Percentiles rank a stretch among this genome's conserved stretches.
Conservation (phyloP, 2,797 vertebrate genomes). For the Dipus sagitta region DNA sequence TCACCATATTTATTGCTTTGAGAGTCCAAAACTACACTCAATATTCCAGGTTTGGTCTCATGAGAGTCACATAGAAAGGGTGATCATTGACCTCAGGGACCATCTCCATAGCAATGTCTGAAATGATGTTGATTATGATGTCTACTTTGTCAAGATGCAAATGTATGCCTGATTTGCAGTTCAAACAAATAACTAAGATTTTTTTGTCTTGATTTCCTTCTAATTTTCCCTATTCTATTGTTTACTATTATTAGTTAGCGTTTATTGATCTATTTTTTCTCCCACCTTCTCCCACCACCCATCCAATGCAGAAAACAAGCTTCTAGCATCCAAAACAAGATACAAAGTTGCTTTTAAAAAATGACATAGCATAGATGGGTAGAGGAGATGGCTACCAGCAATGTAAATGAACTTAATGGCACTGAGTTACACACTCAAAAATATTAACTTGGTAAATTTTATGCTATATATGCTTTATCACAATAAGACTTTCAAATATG, state of each 20-base stretch:
- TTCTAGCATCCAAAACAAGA: not conserved
- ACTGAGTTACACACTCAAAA: not conserved
- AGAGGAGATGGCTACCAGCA: not conserved
- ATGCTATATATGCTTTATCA: not conserved
- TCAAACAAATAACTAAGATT: not conserved
- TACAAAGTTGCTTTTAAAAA: conserved; percentile 4
- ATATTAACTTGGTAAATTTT: not conserved
- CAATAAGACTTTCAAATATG: not conserved
- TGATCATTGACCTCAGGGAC: not conserved
- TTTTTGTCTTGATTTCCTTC: conserved; percentile 48
- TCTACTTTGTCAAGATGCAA: not conserved
- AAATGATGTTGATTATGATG: not conserved
- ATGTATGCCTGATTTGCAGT: conserved; percentile 6
- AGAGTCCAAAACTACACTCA: conserved; percentile 70
- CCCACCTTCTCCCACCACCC: not conserved
- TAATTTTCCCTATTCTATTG: conserved; percentile 6
- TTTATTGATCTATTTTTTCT: not conserved
- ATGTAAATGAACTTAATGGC: not conserved
- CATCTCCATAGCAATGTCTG: not conserved
- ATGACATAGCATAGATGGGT: accelerated
- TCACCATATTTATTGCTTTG: conserved; percentile 79
- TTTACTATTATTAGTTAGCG: conserved; percentile 41
- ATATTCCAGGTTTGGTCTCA: conserved; percentile 65
- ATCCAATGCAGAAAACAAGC: not conserved
- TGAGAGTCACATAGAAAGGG: not conserved